These are phyloP conservation scores for Oegoconia quadripuncta DNA, from an alignment of 2,888 invertebrate genomes.

Conservation along the genomic window DNA sequence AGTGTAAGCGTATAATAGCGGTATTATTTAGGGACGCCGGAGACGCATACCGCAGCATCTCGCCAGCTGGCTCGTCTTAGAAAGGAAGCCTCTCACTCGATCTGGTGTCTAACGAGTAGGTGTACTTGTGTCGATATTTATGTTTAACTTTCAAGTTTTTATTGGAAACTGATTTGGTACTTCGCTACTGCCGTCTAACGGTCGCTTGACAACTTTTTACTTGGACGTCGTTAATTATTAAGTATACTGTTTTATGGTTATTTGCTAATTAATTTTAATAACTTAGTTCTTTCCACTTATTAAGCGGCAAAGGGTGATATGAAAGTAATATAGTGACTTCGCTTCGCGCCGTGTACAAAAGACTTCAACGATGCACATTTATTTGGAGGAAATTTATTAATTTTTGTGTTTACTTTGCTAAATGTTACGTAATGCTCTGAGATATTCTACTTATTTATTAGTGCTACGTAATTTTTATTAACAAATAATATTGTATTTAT, in stretches of 20 bases:
- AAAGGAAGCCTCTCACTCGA: conserved; percentile 28
- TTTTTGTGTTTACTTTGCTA: too few species aligned
- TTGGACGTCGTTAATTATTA: too few species aligned
- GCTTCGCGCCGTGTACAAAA: conserved; percentile 5
- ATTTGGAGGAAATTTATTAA: neutral
- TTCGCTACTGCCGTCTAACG: neutral
- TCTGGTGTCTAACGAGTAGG: conserved; percentile 3
- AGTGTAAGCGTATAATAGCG: conserved; percentile 41
- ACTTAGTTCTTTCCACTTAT: too few species aligned
- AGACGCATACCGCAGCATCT: conserved; percentile 15
- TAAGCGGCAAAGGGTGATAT: too few species aligned
- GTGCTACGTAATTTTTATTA: too few species aligned
- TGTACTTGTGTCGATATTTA: conserved; percentile 1
- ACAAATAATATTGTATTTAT: too few species aligned
- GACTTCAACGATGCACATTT: conserved; percentile 7
- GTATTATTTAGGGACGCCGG: conserved; percentile 48
- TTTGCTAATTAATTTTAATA: neutral
- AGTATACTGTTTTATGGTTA: neutral
- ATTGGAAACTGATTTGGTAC: conserved; percentile 10
- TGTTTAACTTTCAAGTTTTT: conserved; percentile 15
- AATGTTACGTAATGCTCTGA: too few species aligned
- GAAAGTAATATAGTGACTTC: too few species aligned
- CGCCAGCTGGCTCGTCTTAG: conserved; percentile 21
- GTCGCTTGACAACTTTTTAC: neutral
- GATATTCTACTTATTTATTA: too few species aligned